Evolutionary conservation across 1,140 invertebrate genomes (phyloP), one percentile per base, ranked within the genome.

Genomic region (Brachionus angularis): DNA sequence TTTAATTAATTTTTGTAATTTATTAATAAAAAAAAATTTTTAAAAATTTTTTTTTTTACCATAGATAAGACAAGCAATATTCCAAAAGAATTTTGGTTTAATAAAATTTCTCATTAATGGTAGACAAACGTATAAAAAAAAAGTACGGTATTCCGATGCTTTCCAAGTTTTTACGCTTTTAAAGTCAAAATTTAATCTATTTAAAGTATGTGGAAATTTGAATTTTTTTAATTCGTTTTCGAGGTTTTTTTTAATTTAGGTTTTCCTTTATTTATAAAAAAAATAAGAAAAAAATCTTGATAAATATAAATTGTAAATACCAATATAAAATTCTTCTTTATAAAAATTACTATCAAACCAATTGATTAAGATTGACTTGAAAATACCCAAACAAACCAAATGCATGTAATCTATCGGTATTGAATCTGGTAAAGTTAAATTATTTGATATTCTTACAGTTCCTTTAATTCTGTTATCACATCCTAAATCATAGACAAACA

Each of bases 361-460:
- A 14, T 53, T n/a, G 33, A 31, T 53, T 53, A 53, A 31, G 18
- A 53, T 53, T 31, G 50, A 53, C 18, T 53, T 53, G 33, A 53
- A 53, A 29, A 53, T 53, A n/a, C 50, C 50, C 27, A 53, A 18
- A 53, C 50, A 53, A 53, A 53, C 50, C 33, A 53, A 31, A 53
- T 53, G 50, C 50, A 53, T 53, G 12, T 53, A 53, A 53, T 53
- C 50, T 12, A 53, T 53, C 12, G 50, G 50, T 5, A 53, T 53
- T 31, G 50, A 29, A 53, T 53, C 33, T 21, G 50, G 50, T 31
- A 53, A 29, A 29, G 3, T 12, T n/a, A 31, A n/a, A 16, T 31
- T 53, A n/a, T 53, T 31, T 1, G 50, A 29, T n/a, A 53, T 53
- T 53, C 5, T 5, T 16, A 33, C 18, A 31, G 12, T 53, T 31